These are phyloP conservation scores for Maccullochella peelii DNA, from an alignment of 2,113 vertebrate species.

Conservation along the genomic window DNA sequence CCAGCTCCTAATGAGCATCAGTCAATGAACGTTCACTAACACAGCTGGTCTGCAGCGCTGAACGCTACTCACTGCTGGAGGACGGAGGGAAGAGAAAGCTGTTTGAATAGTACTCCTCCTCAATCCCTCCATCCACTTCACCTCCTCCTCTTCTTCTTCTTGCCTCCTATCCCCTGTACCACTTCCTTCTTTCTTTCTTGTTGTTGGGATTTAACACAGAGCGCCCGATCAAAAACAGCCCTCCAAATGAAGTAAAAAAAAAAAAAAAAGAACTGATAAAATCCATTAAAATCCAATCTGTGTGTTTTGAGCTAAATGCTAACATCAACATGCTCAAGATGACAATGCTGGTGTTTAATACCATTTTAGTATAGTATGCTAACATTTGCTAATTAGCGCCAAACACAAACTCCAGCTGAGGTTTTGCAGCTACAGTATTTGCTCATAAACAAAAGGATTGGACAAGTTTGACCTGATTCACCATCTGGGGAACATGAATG, in stretches of 20 bases:
- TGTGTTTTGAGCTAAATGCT: no score
- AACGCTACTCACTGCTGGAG: neutral
- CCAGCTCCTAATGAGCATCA: constrained; percentile 63
- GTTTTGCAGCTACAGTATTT: no score
- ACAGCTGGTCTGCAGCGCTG: constrained; percentile 19
- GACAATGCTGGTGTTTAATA: no score
- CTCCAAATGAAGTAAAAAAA: neutral
- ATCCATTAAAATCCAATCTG: no score
- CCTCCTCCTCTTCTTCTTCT: neutral
- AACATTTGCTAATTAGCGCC: no score
- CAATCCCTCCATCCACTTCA: neutral
- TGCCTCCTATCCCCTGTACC: neutral
- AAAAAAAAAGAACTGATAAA: no score
- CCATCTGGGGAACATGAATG: no score
- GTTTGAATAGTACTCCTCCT: neutral
- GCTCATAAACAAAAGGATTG: no score
- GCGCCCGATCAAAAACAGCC: neutral
- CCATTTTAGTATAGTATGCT: no score
- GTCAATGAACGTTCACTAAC: constrained; percentile 1
- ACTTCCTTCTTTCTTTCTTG: neutral
- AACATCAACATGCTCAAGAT: no score
- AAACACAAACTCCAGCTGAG: no score
- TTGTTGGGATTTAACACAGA: neutral
- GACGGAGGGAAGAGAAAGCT: neutral
- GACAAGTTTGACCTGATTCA: no score